Conservation (phyloP, 2,888 invertebrate species). For the Apamea monoglypha region DNA sequence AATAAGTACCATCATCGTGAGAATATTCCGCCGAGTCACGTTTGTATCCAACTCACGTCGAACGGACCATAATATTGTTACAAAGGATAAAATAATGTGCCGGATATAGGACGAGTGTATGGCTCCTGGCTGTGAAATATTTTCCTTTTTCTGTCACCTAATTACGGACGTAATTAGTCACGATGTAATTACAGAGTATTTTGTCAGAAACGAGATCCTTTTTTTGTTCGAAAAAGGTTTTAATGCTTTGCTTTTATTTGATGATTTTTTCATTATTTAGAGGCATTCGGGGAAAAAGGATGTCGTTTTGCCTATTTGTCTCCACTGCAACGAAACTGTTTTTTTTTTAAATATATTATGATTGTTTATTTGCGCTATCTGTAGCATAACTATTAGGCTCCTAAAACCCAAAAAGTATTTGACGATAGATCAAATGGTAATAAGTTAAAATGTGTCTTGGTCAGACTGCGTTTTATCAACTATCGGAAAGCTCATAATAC, state of each 20-base stretch:
- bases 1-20: slow-evolving; percentile 47
- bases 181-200: slow-evolving; percentile 8
- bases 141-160: background rate
- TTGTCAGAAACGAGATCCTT: background rate
- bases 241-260: background rate
- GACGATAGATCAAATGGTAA: no score
- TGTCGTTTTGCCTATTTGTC: no score
- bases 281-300: no score
- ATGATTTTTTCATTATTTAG: background rate
- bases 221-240: background rate
- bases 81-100: slow-evolving; percentile 28
- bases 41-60: slow-evolving; percentile 33
- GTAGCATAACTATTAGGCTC: no score
- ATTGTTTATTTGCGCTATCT: no score
- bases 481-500: background rate
- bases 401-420: no score
- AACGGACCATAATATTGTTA: slow-evolving; percentile 12
- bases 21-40: slow-evolving; percentile 33
- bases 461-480: no score
- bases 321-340: no score
- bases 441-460: no score
- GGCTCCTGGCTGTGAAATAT: slow-evolving; percentile 6
- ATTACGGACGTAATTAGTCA: slow-evolving; percentile 9
- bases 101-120: slow-evolving; percentile 14
- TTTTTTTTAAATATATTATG: no score